Percentiles rank a stretch among this genome's conserved stretches.
These are phyloP conservation scores for Tridacna crocea DNA, from an alignment of 2,888 invertebrate genomes.

Conservation along the genomic window DNA sequence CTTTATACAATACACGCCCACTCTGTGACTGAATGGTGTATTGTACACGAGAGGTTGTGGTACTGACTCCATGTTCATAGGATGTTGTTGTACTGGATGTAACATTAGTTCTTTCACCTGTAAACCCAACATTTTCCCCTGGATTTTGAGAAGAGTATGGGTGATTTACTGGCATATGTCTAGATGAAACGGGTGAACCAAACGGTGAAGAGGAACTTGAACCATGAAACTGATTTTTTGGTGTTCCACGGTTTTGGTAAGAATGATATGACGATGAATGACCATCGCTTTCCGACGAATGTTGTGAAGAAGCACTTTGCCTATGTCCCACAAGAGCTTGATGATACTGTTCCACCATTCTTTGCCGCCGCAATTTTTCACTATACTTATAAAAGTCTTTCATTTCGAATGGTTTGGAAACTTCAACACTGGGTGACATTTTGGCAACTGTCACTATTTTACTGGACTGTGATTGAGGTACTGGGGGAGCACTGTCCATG, in stretches of 20 bases:
- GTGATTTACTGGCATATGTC: conserved; percentile 57
- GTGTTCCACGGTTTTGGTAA: conserved; percentile 28
- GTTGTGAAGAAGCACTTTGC: conserved; percentile 73
- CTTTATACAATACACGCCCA: conserved; percentile 69
- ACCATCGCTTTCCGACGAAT: conserved; percentile 74
- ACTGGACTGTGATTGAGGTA: conserved; percentile 64
- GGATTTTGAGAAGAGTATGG: conserved; percentile 44
- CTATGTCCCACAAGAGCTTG: conserved; percentile 75
- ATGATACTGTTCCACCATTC: conserved; percentile 78
- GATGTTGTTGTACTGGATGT: conserved; percentile 50
- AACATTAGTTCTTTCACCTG: conserved; percentile 38
- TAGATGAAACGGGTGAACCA: conserved; percentile 56
- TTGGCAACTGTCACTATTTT: conserved; percentile 77
- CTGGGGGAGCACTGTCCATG: conserved; percentile 62
- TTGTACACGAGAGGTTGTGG: conserved; percentile 68
- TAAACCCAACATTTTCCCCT: conserved; percentile 43
- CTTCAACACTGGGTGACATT: conserved; percentile 87
- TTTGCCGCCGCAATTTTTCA: conserved; percentile 92
- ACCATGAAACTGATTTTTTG: conserved; percentile 29
- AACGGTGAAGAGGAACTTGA: conserved; percentile 51
- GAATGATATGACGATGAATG: conserved; percentile 65
- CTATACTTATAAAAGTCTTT: conserved; percentile 99
- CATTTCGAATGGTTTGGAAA: conserved; percentile 98
- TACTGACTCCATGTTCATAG: conserved; percentile 44
- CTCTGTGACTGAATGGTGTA: conserved; percentile 71